These are phyloP conservation scores for Gallinago stenura DNA, from an alignment of 2,797 vertebrate genomes.

Conservation along the genomic window DNA sequence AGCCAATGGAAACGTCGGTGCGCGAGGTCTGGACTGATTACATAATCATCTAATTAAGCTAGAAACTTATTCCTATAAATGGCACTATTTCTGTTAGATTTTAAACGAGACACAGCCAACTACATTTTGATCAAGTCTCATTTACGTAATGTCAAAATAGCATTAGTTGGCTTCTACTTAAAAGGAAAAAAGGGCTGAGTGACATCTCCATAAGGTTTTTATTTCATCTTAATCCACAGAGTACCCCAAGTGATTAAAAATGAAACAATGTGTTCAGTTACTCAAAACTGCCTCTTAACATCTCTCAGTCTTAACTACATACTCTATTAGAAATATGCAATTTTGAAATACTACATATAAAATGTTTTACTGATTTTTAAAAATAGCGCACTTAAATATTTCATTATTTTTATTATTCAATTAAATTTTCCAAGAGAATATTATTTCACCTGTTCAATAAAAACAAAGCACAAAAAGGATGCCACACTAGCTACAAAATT, in stretches of 20 bases:
- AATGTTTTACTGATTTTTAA: not conserved
- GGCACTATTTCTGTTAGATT: slow-evolving; percentile 12
- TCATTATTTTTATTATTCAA: not conserved
- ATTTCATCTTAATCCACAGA: not conserved
- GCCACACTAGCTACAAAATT: not conserved
- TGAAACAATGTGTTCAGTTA: not conserved
- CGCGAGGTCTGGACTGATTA: not conserved
- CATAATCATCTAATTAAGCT: slow-evolving; percentile 42
- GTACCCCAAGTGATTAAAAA: slow-evolving; percentile 18
- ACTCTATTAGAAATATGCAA: not conserved
- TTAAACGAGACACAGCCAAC: slow-evolving; percentile 27
- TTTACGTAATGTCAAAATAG: slow-evolving; percentile 47
- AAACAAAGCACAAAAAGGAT: not conserved
- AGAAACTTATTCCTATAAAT: slow-evolving; percentile 29
- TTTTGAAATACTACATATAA: not conserved
- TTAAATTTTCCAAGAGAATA: not conserved
- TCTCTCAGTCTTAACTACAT: not conserved
- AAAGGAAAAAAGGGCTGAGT: slow-evolving; percentile 23
- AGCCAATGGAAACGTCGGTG: not conserved
- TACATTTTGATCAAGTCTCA: slow-evolving; percentile 39
- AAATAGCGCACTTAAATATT: not conserved
- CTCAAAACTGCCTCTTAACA: not conserved
- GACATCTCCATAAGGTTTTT: not conserved
- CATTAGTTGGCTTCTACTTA: slow-evolving; percentile 12
- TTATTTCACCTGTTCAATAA: not conserved